A percentile compares a stretch with the other conserved stretches of the same genome.
Evolutionary conservation across 2,888 invertebrate species (phyloP).

Genomic region (Phengaris alcon): DNA sequence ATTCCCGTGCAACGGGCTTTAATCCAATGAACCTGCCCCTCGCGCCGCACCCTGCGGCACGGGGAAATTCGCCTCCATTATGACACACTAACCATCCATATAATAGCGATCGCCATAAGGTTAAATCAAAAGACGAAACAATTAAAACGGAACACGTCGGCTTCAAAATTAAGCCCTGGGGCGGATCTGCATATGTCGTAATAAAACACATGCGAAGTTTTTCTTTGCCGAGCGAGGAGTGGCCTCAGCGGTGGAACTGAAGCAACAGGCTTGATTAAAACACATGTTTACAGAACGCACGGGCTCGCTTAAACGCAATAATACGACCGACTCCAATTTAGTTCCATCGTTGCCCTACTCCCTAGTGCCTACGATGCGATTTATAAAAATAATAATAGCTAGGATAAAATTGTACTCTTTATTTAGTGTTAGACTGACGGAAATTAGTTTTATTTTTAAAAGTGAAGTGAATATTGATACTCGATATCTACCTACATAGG

Average conservation of each 20-base stretch:
- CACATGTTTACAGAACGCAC: constrained; percentile 77
- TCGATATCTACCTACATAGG: too few species aligned
- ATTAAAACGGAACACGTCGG: constrained; percentile 62
- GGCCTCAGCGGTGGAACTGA: constrained; percentile 71
- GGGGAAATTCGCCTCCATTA: constrained; percentile 34
- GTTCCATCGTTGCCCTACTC: constrained; percentile 34
- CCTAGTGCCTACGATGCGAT: not conserved
- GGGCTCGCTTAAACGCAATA: constrained; percentile 66
- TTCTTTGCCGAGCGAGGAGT: constrained; percentile 71
- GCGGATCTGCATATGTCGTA: constrained; percentile 71
- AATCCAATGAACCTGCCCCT: constrained; percentile 68
- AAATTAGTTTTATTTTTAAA: not conserved
- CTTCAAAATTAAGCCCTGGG: constrained; percentile 73
- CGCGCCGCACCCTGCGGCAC: constrained; percentile 34
- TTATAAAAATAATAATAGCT: constrained; percentile 15
- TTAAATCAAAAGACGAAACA: constrained; percentile 58
- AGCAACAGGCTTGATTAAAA: constrained; percentile 80
- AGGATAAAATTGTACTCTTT: not conserved
- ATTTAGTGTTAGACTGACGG: not conserved
- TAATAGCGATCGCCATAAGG: constrained; percentile 46
- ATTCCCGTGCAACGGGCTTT: constrained; percentile 74
- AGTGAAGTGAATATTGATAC: not conserved
- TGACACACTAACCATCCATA: constrained; percentile 21
- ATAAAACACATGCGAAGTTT: constrained; percentile 79
- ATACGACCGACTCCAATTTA: constrained; percentile 41